Evolutionary conservation across 2,797 vertebrate genomes (phyloP), one percentile per base, ranked within the genome.

Genomic region (Caiman crocodilus): DNA sequence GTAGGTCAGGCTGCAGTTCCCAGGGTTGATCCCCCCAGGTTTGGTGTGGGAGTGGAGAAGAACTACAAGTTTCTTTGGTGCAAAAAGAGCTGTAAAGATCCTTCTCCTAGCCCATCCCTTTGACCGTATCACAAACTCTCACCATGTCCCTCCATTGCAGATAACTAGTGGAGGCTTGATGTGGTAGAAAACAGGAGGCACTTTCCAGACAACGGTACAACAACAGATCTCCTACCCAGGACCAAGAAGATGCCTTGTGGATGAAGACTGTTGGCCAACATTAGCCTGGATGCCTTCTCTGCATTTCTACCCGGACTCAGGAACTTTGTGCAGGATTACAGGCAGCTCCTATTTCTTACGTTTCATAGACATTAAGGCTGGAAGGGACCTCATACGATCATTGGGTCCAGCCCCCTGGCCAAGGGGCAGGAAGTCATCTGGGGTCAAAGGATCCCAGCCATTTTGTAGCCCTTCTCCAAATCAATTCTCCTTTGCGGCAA

Each of bases 401-500:
- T 2, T 35, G 32, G 32, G 32, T 35, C 32, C 32, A 35, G 32
- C 5, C 32, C 32, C 32, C 32, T 35, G 32, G 32, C 32, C 32
- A 35, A 35, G 32, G 32, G 32, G 32, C 32, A 35, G 32, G 32
- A 35, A 42, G 25, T 23, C 35, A 26, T 50, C 69, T 50, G 2
- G 15, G 69, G 14, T 73, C 32, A 25, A 50, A 73, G 2, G 69
- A 42, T 14, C 23, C 69, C 42, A 63, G 12, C 5, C 13, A 80
- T 85, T 23, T 81, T 65, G 17, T 26, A 61, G 80, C 25, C 83
- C 93, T 89, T 21, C 75, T 91, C 86, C 77, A 80, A 80, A 89
- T 87, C 12, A 35, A 35, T 35, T 35, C 32, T 35, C 5, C 32
- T 35, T 35, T 35, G 32, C 32, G 69, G 76, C 55, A 82, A 26